Evolutionary conservation across 2,888 invertebrate genomes (phyloP).

Genomic region (Acronicta leporina): DNA sequence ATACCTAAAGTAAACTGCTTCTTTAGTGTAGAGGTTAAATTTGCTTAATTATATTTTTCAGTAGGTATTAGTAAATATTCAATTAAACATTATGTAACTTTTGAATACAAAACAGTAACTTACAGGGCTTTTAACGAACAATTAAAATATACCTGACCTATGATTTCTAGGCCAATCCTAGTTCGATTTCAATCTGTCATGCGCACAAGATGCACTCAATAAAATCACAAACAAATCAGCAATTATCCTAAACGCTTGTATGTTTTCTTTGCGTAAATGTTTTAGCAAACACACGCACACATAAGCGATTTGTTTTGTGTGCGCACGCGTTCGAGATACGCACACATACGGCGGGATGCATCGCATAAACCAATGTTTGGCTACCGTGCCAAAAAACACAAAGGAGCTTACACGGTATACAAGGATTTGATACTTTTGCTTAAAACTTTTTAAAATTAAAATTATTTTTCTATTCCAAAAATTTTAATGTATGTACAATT

Average conservation of each 20-base stretch:
- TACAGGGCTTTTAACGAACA: conserved; percentile 9
- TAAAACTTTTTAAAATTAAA: no score
- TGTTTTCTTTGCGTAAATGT: conserved; percentile 60
- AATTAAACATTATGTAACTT: no score
- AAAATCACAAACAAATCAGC: conserved; percentile 53
- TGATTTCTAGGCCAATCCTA: conserved; percentile 37
- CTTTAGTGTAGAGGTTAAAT: no score
- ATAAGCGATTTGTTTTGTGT: conserved; percentile 47
- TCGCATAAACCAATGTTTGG: conserved; percentile 86
- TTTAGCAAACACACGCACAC: conserved; percentile 51
- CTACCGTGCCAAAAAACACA: conserved; percentile 87
- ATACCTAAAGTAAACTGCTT: no score
- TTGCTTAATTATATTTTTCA: no score
- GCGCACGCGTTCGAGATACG: conserved; percentile 57
- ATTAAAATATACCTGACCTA: conserved; percentile 39
- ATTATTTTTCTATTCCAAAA: conserved; percentile 3
- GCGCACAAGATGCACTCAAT: conserved; percentile 40
- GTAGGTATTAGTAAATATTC: no score
- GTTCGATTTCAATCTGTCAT: conserved; percentile 45
- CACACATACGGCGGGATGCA: conserved; percentile 69
- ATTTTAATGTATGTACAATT: no score
- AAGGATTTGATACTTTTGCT: conserved; percentile 73
- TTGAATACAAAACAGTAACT: no score
- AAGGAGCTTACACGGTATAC: conserved; percentile 62
- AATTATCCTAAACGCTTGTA: conserved; percentile 55